Evolutionary conservation across 1,140 invertebrate species (phyloP), one percentile per base, ranked within the genome.

Genomic region (Lordiphosa mommai): DNA sequence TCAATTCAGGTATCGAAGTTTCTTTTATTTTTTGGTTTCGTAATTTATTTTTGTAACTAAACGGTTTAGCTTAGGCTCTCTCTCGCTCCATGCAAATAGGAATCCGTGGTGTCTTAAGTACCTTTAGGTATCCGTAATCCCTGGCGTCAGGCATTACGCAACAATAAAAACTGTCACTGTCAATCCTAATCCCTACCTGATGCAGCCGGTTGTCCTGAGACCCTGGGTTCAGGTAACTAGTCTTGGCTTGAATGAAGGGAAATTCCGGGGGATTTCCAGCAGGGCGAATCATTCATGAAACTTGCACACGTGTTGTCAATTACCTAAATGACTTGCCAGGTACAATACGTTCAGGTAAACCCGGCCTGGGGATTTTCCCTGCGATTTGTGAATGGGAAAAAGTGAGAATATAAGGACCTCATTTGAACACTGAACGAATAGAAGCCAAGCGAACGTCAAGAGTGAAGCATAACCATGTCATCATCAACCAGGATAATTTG

Each of bases 221-320:
- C n/a, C 20, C 20, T 5, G 20, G 20, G 20, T 6, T 6, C 47
- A 72, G 56, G 46, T 61, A 66, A 29, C 10, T 4, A 9, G 16
- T 14, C n/a, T 23, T 5, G 30, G 14, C 4, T 53, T 68, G 52
- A 84, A 82, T 84, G 77, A 61, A 40, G 53, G 50, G 67, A 76
- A 76, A 60, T 50, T 58, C 76, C 76, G 16, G 40, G 76, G 76
- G 76, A 60, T 82, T 82, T 76, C 76, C 76, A 55, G n/a, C 3
- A 27, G 14, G 4, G 41, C 32, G 17, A 20, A 38, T 37, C 76
- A 80, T 82, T 82, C 77, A 82, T 84, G 43, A 82, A 70, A 48
- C 5, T 51, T 56, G 41, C 51, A 82, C 76, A 82, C 72, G 55
- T 82, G 76, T 76, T 82, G 20, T 63, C 61, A 61, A 82, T 82